phyloP scores from a whole-genome alignment of 2,888 invertebrate species.

The Andrena trimmerana region DNA sequence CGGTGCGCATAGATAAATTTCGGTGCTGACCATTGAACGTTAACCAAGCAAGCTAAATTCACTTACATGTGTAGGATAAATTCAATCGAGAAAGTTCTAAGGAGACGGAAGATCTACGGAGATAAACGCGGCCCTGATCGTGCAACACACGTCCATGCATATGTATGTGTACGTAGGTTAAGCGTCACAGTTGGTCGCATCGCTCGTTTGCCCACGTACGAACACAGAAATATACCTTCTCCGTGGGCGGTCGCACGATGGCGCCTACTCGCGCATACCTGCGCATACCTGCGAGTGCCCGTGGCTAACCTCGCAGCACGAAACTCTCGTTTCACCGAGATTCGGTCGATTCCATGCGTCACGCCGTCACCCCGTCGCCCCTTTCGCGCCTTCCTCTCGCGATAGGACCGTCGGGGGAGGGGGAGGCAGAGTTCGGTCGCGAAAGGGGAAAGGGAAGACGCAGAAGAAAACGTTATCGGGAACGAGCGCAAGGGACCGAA shows the following conservation, averaged over 20 bases:
- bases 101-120: constrained; percentile 1
- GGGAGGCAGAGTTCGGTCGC: neutral
- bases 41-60: neutral
- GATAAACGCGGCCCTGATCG: constrained; percentile 29
- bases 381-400: constrained; percentile 12
- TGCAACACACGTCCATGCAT: constrained; percentile 11
- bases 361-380: neutral
- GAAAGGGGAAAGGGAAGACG: neutral
- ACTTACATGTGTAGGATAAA: neutral
- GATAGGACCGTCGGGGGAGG: neutral
- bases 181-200: constrained; percentile 71
- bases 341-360: constrained; percentile 40
- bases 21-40: neutral
- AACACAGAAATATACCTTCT: constrained; percentile 73
- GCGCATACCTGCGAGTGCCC: constrained; percentile 60
- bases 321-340: constrained; percentile 56
- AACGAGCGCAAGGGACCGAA: constrained; percentile 37
- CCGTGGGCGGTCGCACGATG: constrained; percentile 80
- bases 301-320: constrained; percentile 61
- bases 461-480: constrained; percentile 27
- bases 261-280: constrained; percentile 80
- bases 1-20: neutral
- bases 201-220: constrained; percentile 72
- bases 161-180: constrained; percentile 32
- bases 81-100: neutral